Base-by-base conservation (phyloP, 2,113 vertebrate genomes). In the Paralichthys olivaceus region DNA sequence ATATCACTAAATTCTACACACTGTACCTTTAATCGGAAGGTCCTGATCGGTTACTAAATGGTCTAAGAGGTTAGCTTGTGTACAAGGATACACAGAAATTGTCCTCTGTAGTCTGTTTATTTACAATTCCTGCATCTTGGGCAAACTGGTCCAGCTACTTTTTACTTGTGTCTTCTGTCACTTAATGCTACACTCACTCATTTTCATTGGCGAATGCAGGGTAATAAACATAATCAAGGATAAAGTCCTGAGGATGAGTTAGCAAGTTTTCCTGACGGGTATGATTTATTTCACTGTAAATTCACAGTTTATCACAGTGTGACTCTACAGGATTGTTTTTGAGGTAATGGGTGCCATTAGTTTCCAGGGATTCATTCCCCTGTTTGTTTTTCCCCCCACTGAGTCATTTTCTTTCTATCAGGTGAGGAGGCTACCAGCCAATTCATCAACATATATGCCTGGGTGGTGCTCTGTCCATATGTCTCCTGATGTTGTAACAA, bases 261-360 rank as follows among this genome's bases (percentile, higher is more conserved):
- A 47, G 7, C 12, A 5, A n/a, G 58, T 47, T 43, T 69, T 23
- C 22, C 14, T 45, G 32, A 56, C 9, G 1, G 11, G 32, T 56
- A 69, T 43, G 34, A 56, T 26, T 69, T 57, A 29, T 69, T 20
- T 56, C 26, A 23, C 17, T 37, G 32, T 34, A 23, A 53, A 51
- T 19, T 0, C 15, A 20, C 15, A 20, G 28, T 32, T 11, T 17
- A n/a, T 51, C 20, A n/a, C 5, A 5, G 20, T 51, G 17, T 22
- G 49, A 7, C 17, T n/a, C 49, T 4, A 49, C 15, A 9, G 49
- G 20, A 15, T 55, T 28, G 26, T 1, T 19, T 17, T 19, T 62
- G 20, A 53, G n/a, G 28, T 60, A 47, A 51, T 4, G 9, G 55
- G 57, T 26, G 56, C 56, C 29, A 60, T 60, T 20, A 13, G 28